Conservation (phyloP, 37 sponge, comb jelly and placozoan genomes). For the Haliclona indistincta region DNA sequence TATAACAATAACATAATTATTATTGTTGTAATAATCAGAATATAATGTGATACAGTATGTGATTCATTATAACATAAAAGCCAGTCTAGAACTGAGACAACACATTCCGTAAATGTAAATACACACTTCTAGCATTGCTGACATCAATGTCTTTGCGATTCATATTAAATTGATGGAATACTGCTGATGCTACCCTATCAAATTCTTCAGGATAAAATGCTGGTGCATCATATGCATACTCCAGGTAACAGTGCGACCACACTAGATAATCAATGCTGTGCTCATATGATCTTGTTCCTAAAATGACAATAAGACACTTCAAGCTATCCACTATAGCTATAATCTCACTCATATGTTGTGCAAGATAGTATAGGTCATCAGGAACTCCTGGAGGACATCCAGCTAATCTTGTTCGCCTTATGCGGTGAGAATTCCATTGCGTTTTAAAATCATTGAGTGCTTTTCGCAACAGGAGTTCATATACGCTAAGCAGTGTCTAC, state of each 20-base stretch:
- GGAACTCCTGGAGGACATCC: conserved; percentile 42
- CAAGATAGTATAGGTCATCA: conserved; percentile 33
- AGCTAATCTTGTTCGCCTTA: conserved; percentile 15
- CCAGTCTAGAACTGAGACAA: too few species aligned
- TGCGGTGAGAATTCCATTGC: conserved; percentile 37
- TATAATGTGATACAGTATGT: too few species aligned
- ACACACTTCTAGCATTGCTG: neutral
- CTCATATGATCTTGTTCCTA: conserved; percentile 1
- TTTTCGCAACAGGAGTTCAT: conserved; percentile 7
- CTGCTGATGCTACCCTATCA: conserved; percentile 8
- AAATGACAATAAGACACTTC: too few species aligned
- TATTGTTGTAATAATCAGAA: too few species aligned
- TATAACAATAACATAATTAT: too few species aligned
- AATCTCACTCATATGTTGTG: conserved; percentile 10
- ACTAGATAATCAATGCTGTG: conserved; percentile 4
- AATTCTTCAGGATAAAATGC: conserved; percentile 32
- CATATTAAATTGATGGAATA: conserved; percentile 3
- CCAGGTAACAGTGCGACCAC: conserved; percentile 4
- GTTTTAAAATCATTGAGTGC: conserved; percentile 24
- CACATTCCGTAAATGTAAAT: too few species aligned
- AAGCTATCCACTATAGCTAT: neutral
- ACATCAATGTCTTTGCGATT: neutral
- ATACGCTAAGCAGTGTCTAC: conserved; percentile 23
- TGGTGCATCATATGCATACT: conserved; percentile 16
- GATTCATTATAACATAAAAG: too few species aligned